These are phyloP conservation scores for Stenopsyche tienmushanensis DNA, from an alignment of 1,140 invertebrate genomes.

Conservation along the genomic window DNA sequence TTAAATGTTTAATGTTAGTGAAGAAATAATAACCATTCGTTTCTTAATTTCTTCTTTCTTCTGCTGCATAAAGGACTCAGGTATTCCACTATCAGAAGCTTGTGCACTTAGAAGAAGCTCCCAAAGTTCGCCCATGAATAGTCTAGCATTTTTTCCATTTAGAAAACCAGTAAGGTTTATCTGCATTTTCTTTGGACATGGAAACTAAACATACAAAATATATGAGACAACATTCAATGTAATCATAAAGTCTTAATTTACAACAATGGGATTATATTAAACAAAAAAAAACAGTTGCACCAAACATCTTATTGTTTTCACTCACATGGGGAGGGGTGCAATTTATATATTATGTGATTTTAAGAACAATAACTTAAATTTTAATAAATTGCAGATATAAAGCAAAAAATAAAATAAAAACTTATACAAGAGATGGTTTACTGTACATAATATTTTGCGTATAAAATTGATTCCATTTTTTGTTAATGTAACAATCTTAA, in stretches of 20 bases:
- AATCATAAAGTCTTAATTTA: conserved; percentile 6
- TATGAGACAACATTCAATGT: conserved; percentile 5
- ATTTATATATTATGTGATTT: too few species aligned
- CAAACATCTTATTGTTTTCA: too few species aligned
- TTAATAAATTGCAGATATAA: too few species aligned
- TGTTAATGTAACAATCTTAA: too few species aligned
- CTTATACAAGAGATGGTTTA: conserved; percentile 7
- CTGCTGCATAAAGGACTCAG: conserved; percentile 87
- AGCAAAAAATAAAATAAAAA: too few species aligned
- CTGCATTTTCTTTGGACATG: conserved; percentile 98
- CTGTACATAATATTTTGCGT: too few species aligned
- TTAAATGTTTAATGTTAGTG: too few species aligned
- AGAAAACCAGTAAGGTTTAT: conserved; percentile 99
- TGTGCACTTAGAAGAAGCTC: conserved; percentile 92
- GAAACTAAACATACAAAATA: conserved; percentile 61
- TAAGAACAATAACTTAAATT: too few species aligned
- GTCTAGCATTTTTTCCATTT: conserved; percentile 95
- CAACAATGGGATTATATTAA: too few species aligned
- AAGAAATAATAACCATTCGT: conserved; percentile 47
- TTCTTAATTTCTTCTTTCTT: conserved; percentile 97
- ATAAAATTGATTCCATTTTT: too few species aligned
- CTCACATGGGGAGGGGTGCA: neutral
- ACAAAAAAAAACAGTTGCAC: too few species aligned
- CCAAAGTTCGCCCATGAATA: conserved; percentile 98
- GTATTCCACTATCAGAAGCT: conserved; percentile 92